Evolutionary conservation across 2,797 vertebrate genomes (phyloP).

Genomic region (Oryzias sinensis): DNA sequence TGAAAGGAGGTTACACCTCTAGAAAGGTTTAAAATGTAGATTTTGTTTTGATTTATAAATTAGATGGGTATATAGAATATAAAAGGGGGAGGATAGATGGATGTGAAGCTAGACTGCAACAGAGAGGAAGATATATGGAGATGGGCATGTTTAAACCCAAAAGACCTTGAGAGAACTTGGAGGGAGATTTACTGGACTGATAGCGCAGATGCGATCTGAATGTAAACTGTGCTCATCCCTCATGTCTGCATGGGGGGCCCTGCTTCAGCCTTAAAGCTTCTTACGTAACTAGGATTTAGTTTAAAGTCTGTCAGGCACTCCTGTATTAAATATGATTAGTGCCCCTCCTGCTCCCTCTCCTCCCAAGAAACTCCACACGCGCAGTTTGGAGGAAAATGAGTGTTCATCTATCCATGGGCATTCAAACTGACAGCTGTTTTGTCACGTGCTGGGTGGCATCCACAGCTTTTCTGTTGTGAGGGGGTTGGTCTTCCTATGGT

Average conservation of each 20-base stretch:
- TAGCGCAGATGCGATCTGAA: constrained; percentile 70
- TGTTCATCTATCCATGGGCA: constrained; percentile 43
- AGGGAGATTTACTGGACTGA: constrained; percentile 60
- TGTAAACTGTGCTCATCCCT: constrained; percentile 67
- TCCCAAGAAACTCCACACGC: constrained; percentile 58
- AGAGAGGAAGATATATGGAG: constrained; percentile 25
- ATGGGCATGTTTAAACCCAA: constrained; percentile 30
- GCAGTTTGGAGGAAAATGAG: constrained; percentile 45
- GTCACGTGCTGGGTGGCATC: constrained; percentile 36
- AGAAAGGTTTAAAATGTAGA: neutral
- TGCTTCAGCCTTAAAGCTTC: constrained; percentile 69
- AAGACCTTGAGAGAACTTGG: constrained; percentile 46
- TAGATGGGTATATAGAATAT: no score
- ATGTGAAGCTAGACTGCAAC: constrained; percentile 10
- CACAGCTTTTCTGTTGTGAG: constrained; percentile 23
- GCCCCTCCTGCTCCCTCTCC: constrained; percentile 60
- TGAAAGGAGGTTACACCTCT: neutral
- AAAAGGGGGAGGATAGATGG: neutral
- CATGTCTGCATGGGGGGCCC: constrained; percentile 48
- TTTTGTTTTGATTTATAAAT: no score
- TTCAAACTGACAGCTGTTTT: constrained; percentile 59
- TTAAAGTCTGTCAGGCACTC: constrained; percentile 69
- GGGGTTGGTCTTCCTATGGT: constrained; percentile 13
- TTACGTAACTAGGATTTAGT: constrained; percentile 78
- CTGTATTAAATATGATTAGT: constrained; percentile 81